Base-by-base conservation (phyloP, 2,113 vertebrate species). In the Esox niger region DNA sequence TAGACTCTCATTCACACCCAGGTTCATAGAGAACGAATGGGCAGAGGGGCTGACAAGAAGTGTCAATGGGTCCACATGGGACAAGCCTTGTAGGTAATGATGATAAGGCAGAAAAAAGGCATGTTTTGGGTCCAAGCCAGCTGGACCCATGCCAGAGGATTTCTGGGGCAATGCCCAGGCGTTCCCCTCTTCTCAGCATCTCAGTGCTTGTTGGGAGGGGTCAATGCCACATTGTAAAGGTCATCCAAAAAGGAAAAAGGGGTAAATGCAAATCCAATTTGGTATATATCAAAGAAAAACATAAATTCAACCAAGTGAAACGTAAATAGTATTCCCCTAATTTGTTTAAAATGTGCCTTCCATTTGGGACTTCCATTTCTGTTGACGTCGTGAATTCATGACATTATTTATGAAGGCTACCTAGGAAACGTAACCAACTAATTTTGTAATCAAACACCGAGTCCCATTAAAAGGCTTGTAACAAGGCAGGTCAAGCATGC, bases 21-120 rank as follows among this genome's bases (percentile, higher is more conserved):
- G n/a, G 56, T 58, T 58, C 11, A 30, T 29, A 20, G 17, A 6
- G 6, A 26, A 56, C 29, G 25, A 55, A 33, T 56, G 33, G 21
- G 29, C 2, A 64, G 72, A 77, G 77, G 76, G 61, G 70, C 70
- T 74, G 65, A 73, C 62, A 82, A 85, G 87, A 86, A 84, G 82
- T 79, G 79, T 76, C 68, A 70, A 46, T 55, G 76, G 35, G 49
- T 72, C 73, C 47, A 43, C 59, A 49, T 67, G 4, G 83, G 57
- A 56, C 11, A 63, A 67, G 68, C 35, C 65, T 70, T 38, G 68
- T 63, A 10, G 43, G 58, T 73, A 81, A 43, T 79, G 32, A 11
- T 10, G 13, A n/a, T n/a, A n/a, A 46, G 29, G 62, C 49, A 29
- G 11, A 1, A 3, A 13, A 52, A 49, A 56, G 23, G 67, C 66